Conservation (phyloP, 2,888 invertebrate genomes). For the Holacanthella duospinosa region DNA sequence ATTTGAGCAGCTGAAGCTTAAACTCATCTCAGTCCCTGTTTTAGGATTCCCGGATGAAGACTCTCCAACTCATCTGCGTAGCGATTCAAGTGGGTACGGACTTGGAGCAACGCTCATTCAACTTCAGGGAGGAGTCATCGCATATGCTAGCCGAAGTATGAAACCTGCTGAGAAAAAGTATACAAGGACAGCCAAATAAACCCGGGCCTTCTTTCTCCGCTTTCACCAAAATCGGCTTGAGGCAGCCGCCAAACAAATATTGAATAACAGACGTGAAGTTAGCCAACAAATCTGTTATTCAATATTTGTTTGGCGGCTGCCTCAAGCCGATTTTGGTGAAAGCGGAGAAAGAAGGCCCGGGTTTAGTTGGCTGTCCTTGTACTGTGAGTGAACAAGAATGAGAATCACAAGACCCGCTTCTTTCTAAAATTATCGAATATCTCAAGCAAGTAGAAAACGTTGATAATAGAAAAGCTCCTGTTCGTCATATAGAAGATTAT, state of each 20-base stretch:
- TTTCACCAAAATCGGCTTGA: too few species aligned
- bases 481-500: background rate
- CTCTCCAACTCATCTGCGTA: too few species aligned
- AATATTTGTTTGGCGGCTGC: too few species aligned
- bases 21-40: constrained; percentile 5
- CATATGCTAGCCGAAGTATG: background rate
- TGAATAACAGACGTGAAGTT: too few species aligned
- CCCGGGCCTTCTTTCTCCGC: too few species aligned
- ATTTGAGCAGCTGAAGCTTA: constrained; percentile 17
- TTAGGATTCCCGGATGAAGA: too few species aligned
- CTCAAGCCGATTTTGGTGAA: too few species aligned
- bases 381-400: constrained; percentile 15
- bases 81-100: background rate
- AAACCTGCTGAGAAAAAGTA: constrained; percentile 22
- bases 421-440: background rate
- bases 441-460: too few species aligned
- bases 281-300: too few species aligned
- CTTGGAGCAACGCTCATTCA: background rate
- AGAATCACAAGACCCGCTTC: background rate
- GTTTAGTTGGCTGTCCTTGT: too few species aligned
- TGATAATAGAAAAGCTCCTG: background rate
- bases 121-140: background rate
- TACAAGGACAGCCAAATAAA: too few species aligned
- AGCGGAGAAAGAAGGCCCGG: constrained; percentile 28
- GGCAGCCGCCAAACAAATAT: too few species aligned